Base-by-base conservation (phyloP, 2,888 invertebrate species). In the Stratiomys singularior region DNA sequence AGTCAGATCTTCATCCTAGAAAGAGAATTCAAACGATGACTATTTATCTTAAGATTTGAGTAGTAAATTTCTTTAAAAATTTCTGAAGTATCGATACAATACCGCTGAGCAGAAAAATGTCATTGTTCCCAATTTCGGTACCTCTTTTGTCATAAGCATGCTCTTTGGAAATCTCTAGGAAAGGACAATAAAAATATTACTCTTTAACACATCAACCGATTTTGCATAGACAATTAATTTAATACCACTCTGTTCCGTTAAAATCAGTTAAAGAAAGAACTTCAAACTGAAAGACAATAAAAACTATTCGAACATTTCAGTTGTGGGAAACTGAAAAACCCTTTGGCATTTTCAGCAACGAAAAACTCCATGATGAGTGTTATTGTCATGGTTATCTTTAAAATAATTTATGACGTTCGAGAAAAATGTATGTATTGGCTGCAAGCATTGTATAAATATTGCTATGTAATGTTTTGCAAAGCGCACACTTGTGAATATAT, bases 1-100 rank as follows among this genome's bases (percentile, higher is more conserved):
- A 80, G 96, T 96, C 85, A 96, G 92, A 89, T 96, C 96, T 88
- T 96, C 94, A 85, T 92, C 94, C 95, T 95, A 90, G 1, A 76
- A 77, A 72, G 78, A 67, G 47, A 67, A n/a, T n/a, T n/a, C n/a
- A n/a, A n/a, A n/a, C n/a, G n/a, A n/a, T n/a, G n/a, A n/a, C n/a
- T n/a, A n/a, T n/a, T n/a, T n/a, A n/a, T n/a, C n/a, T n/a, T n/a
- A n/a, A n/a, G n/a, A n/a, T n/a, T n/a, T n/a, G n/a, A n/a, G n/a
- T n/a, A n/a, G n/a, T n/a, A n/a, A n/a, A n/a, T n/a, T n/a, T n/a
- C n/a, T n/a, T n/a, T n/a, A n/a, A n/a, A n/a, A n/a, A n/a, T n/a
- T 23, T 72, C n/a, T n/a, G 0, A 72, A 28, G 27, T 56, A 72
- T 30, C 25, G 37, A 74, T 74, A 74, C 74, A 60, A 74, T 74